phyloP scores from a whole-genome alignment of 2,113 vertebrate genomes.

The Progne subis region DNA sequence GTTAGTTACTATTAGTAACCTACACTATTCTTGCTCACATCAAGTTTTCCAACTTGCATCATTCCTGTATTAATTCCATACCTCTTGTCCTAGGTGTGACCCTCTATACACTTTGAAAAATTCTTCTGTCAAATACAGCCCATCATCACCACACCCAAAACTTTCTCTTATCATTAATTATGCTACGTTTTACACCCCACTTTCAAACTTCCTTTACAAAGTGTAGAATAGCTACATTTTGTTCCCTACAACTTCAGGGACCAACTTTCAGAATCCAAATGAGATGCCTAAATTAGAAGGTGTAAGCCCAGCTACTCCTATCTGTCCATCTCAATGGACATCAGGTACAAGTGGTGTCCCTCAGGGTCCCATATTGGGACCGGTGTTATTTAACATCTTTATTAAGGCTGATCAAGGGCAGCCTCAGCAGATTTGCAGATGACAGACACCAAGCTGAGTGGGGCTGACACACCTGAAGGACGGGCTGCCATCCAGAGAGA shows the following conservation, averaged over 20 bases:
- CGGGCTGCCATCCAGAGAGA: neutral
- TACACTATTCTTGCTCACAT: neutral
- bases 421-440: neutral
- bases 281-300: neutral
- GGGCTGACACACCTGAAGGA: neutral
- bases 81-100: neutral
- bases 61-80: neutral
- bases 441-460: neutral
- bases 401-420: accelerated
- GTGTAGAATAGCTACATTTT: neutral
- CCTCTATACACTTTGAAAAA: neutral
- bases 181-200: neutral
- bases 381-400: neutral
- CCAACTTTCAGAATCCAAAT: neutral
- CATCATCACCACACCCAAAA: neutral
- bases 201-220: neutral
- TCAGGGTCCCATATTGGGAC: neutral
- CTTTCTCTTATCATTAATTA: neutral
- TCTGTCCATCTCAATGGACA: neutral
- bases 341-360: neutral
- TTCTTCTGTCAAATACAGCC: neutral
- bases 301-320: neutral
- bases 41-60: neutral
- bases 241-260: neutral
- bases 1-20: neutral